Evolutionary conservation across 2,113 vertebrate genomes (phyloP).

Genomic region (Gorsachius goisagi): DNA sequence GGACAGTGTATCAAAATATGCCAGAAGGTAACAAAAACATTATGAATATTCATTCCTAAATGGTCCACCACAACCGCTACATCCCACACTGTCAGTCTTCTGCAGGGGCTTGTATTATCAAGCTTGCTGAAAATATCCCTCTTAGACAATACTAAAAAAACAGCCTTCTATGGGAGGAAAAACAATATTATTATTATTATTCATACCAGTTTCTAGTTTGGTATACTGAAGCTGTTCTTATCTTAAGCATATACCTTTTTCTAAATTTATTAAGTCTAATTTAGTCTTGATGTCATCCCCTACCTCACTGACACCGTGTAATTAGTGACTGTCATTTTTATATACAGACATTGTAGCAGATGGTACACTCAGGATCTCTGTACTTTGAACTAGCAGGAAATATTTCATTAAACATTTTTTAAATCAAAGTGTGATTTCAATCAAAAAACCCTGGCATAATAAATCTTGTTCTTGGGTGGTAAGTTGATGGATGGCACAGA

Average conservation of each 20-base stretch:
- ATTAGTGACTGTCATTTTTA: neutral
- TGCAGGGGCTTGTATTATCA: neutral
- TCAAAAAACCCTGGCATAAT: neutral
- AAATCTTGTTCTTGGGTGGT: neutral
- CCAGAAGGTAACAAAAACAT: neutral
- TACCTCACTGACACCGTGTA: neutral
- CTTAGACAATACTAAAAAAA: rapidly evolving
- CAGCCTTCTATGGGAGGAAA: neutral
- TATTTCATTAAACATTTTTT: neutral
- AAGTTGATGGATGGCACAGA: neutral
- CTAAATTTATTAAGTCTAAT: neutral
- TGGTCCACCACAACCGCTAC: neutral
- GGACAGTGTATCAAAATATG: neutral
- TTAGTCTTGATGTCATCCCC: neutral
- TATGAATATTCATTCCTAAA: conserved; percentile 5
- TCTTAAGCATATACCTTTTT: neutral
- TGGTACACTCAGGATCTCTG: neutral
- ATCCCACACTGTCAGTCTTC: neutral
- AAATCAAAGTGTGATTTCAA: neutral
- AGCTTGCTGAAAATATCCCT: neutral
- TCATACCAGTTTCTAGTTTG: neutral
- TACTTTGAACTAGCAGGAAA: neutral
- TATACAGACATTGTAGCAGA: neutral
- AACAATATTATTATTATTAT: neutral
- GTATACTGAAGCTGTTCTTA: neutral